Evolutionary conservation across 2,888 invertebrate genomes (phyloP).

Genomic region (Mamestra brassicae): DNA sequence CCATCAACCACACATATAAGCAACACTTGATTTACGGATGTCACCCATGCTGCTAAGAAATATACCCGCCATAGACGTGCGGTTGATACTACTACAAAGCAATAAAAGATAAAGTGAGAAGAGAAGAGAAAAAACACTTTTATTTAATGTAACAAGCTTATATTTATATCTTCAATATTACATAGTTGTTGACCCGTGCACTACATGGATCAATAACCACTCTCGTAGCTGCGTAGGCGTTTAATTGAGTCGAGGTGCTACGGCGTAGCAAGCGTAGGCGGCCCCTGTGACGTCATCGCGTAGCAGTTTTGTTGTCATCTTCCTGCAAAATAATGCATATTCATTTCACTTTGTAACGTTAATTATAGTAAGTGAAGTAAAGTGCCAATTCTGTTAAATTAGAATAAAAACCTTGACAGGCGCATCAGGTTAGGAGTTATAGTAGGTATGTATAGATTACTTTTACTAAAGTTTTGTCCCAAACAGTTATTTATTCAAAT

Average conservation of each 20-base stretch:
- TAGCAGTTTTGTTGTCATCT: constrained; percentile 12
- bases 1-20: no score
- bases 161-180: neutral
- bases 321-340: neutral
- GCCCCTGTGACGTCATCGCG: constrained; percentile 24
- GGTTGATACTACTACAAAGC: no score
- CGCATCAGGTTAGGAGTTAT: no score
- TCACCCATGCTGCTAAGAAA: no score
- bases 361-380: neutral
- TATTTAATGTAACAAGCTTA: neutral
- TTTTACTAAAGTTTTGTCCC: no score
- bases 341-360: neutral
- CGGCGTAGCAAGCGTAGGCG: constrained; percentile 56
- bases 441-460: no score
- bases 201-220: constrained; percentile 1
- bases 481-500: no score
- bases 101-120: no score
- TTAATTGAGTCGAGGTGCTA: constrained; percentile 38
- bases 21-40: no score
- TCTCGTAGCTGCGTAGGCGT: constrained; percentile 35
- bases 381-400: neutral
- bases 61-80: no score
- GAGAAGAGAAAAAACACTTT: no score
- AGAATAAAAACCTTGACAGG: neutral
- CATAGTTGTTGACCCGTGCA: neutral